Evolutionary conservation across 2,888 invertebrate genomes (phyloP).

Genomic region (Polyommatus iphigenia): DNA sequence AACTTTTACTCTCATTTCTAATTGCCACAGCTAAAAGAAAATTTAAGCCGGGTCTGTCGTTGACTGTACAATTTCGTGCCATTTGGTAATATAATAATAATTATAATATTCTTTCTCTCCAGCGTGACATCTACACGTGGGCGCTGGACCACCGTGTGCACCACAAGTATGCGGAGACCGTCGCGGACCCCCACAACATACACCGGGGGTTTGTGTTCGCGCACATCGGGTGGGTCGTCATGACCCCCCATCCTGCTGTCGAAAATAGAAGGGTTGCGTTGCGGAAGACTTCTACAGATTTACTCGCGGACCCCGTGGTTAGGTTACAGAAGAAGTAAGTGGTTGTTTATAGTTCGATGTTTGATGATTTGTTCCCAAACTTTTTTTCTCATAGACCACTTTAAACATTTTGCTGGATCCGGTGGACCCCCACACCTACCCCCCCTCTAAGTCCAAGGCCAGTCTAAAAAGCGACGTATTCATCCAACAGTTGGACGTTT

Average conservation of each 20-base stretch:
- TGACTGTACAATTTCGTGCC: too few relatives aligned
- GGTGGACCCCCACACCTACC: too few relatives aligned
- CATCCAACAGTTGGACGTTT: too few relatives aligned
- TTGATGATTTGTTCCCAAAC: not conserved
- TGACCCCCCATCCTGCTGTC: slow-evolving; percentile 90
- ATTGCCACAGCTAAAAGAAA: too few relatives aligned
- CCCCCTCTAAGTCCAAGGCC: too few relatives aligned
- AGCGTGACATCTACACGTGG: slow-evolving; percentile 93
- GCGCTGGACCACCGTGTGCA: slow-evolving; percentile 93
- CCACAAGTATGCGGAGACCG: slow-evolving; percentile 93
- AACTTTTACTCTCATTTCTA: too few relatives aligned
- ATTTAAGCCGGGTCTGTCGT: too few relatives aligned
- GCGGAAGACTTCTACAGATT: slow-evolving; percentile 83
- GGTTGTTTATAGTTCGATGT: not conserved
- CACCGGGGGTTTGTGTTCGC: slow-evolving; percentile 94
- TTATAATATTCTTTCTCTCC: slow-evolving; percentile 46
- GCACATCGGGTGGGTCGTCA: slow-evolving; percentile 95
- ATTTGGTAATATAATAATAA: too few relatives aligned
- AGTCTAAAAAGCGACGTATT: too few relatives aligned
- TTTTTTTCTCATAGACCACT: too few relatives aligned
- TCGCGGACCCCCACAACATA: slow-evolving; percentile 91
- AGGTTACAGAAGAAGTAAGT: slow-evolving; percentile 86
- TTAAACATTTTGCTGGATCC: too few relatives aligned
- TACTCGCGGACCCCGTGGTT: slow-evolving; percentile 86
- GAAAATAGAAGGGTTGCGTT: slow-evolving; percentile 82